Evolutionary conservation across 2,888 invertebrate genomes (phyloP), one percentile per base, ranked within the genome.

Genomic region (Ernsta delagoae): DNA sequence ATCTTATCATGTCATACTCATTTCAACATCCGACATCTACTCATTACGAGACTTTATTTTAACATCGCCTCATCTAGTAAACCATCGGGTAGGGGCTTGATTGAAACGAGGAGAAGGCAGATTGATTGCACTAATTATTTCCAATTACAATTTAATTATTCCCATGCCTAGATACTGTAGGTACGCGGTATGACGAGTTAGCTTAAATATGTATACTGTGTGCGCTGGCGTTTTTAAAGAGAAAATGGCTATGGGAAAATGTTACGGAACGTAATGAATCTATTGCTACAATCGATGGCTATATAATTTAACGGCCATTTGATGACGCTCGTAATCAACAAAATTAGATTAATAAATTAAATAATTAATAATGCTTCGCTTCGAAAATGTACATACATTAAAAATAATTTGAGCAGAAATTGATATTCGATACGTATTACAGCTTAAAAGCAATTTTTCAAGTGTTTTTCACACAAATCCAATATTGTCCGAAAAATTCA

Each of bases 131-230:
- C 50, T 68, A 68, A 68, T 63, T 63, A 63, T 63, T 50, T 57
- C 45, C 50, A 57, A 68, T 68, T 68, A 68, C 68, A 67, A 48
- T 61, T 54, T 67, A 56, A 67, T 67, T 67, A 67, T 45, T 67
- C 54, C 24, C 60, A 65, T 59, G 39, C 59, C 31, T 54, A 48
- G 31, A 57, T 48, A 57, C 57, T 39, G 36, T 57, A 56, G n/a
- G 34, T 57, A 56, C 34, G 34, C 11, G n/a, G 53, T 53, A 24
- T 53, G 53, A 53, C 4, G 8, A 53, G 53, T 24, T 48, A 1
- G 54, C 9, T 12, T 54, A 24, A 31, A 31, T 54, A 24, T 54
- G 2, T 31, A 9, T 54, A 31, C 5, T 6, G 11, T 11, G 11
- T 7, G 34, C 31, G 31, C 9, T 5, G 9, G 11, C 11, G 31